Base-by-base conservation (phyloP, 2,113 vertebrate species). In the Fregetta grallaria region DNA sequence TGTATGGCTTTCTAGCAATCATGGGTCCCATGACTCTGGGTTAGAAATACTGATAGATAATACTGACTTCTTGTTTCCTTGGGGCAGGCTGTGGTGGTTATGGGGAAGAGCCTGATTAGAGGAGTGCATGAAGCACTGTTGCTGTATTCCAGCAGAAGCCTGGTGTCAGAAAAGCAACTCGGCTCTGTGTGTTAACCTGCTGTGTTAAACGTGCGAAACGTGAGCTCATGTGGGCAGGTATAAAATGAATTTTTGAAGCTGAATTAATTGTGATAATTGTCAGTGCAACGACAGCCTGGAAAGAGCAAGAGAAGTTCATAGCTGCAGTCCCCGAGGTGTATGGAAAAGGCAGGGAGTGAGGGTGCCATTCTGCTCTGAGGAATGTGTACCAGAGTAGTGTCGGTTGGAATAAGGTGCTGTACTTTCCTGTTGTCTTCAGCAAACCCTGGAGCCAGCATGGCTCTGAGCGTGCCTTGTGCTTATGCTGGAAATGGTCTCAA, bases 161-260 rank as follows among this genome's bases (percentile, higher is more conserved):
- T 22, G 19, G 6, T 42, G 34, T 86, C 17, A 32, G 34, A 17
- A 49, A 49, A 75, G 5, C 38, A 58, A 3, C 15, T 5, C 7
- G 32, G 38, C 6, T 55, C 38, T 59, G n/a, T 6, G 25, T 27
- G 27, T 22, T 65, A 29, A 8, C 14, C 27, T 66, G 38, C 13
- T 49, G 29, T 13, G 40, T 23, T 45, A 27, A 27, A 23, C 1
- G 8, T 61, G 16, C 36, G 38, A 67, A 79, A 18, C 0, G 1
- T 0, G 2, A 49, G 23, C 5, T 50, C 2, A 0, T 22, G 34
- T 13, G 7, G 15, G 36, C 11, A 44, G 14, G 12, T 36, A 6
- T 2, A 5, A 10, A 42, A 25, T 25, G 7, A 7, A 9, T 67
- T 52, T 95, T 50, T 68, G 40, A 75, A 34, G n/a, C 8, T 73